Evolutionary conservation across 2,888 invertebrate genomes (phyloP).

Genomic region (Drepanosiphum platanoidis): DNA sequence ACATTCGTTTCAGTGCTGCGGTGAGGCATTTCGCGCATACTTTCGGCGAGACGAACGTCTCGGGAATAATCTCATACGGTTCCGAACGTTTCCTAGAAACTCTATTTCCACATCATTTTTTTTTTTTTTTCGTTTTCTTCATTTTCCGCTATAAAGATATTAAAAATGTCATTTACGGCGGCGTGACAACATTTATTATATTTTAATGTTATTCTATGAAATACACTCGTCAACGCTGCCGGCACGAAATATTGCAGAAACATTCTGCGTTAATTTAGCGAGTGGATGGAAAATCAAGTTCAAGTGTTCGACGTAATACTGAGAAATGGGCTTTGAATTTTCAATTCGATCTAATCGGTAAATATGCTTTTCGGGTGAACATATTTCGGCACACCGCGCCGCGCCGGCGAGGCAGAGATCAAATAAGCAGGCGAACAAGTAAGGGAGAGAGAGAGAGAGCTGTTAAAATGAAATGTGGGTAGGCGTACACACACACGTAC

Average conservation of each 20-base stretch:
- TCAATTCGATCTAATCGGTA: neutral
- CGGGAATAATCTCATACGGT: too few relatives aligned
- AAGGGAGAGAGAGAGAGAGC: too few relatives aligned
- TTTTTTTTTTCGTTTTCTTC: too few relatives aligned
- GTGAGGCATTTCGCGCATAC: too few relatives aligned
- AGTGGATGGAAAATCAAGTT: neutral
- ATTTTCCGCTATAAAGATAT: too few relatives aligned
- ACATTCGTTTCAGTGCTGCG: too few relatives aligned
- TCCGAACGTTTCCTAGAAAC: too few relatives aligned
- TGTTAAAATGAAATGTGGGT: neutral
- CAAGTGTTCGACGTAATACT: neutral
- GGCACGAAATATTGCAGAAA: neutral
- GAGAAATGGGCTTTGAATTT: neutral
- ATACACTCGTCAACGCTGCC: neutral
- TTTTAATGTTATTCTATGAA: too few relatives aligned
- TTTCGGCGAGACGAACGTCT: too few relatives aligned
- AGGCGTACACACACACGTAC: too few relatives aligned
- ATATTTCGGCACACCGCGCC: neutral
- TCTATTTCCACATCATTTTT: neutral
- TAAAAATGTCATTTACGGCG: neutral
- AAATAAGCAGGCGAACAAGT: neutral
- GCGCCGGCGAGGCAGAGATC: neutral
- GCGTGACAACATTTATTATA: too few relatives aligned
- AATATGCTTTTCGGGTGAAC: neutral
- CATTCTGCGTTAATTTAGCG: neutral